Base-by-base conservation (phyloP, 2,113 vertebrate species). In the Amblyopsis rosae region DNA sequence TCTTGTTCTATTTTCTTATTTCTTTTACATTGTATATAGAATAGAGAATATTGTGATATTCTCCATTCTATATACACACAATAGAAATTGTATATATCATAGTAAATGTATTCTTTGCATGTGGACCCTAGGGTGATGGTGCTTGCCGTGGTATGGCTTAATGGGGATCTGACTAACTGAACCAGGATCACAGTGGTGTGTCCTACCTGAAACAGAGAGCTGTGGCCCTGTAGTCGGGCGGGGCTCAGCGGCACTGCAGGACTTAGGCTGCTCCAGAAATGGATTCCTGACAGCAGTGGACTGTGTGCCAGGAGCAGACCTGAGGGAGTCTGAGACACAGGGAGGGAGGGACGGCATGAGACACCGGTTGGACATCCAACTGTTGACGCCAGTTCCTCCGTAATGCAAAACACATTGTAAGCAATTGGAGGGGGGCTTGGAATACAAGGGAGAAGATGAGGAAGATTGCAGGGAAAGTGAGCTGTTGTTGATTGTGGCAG, bases 251-350 rank as follows among this genome's bases (percentile, higher is more conserved):
- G 96, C 77, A 95, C 95, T 2, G 95, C 95, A 4, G 96, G 96
- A 68, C 96, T 98, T 71, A 98, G 90, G 82, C 95, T 98, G 92
- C 96, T 98, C 96, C 96, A 98, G 91, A 98, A 98, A 70, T 98
- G 96, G 83, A 98, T 96, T 82, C 95, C 96, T 59, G 96, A 96
- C 62, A 98, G 87, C 83, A 98, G 92, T 0, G 96, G 96, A 84
- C 96, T 98, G 55, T 96, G 96, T 62, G 95, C 94, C 93, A 98
- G 90, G 86, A 98, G 89, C 90, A 98, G 84, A 88, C 95, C 96
- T 56, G 72, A 96, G 49, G 95, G 95, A 82, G 96, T 96, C 96
- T 98, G 35, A 26, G 62, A 56, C 35, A 46, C 53, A 46, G 17
- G 4, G 60, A 54, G 56, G 41, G 10, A 17, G 64, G 12, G 9